Base-by-base conservation (phyloP, 1,140 invertebrate species). In the Hirudo medicinalis region DNA sequence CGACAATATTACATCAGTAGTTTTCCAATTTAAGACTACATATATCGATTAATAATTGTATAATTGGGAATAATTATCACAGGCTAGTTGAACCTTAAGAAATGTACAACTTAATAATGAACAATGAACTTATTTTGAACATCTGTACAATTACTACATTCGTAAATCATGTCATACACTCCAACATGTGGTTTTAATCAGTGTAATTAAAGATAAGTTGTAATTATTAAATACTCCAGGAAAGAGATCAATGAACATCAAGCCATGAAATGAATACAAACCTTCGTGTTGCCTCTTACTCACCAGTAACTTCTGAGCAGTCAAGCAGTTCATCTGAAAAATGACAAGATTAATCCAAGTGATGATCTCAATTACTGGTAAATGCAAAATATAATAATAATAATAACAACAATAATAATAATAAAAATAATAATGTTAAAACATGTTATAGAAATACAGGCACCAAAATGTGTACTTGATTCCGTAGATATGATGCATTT, bases 241-340 rank as follows among this genome's bases (percentile, higher is more conserved):
- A 67, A 25, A 29, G 9, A 27, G 4, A 20, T 9, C 6, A 27
- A 20, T 67, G 25, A 27, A 4, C 32, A 40, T 9, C 4, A 36
- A 6, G 9, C 8, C 3, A 29, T n/a, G 3, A 19, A 68, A 32
- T 32, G 19, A 13, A 32, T 60, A 36, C 67, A 2, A 32, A 71
- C 70, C 57, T 71, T 66, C 40, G 17, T 20, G 70, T 8, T 9
- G 74, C 73, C 78, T 32, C 54, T 71, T 70, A 22, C 4, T 55
- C 27, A 54, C 66, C 75, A 88, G 90, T 73, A 95, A 83, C 89
- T 96, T 96, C 80, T 97, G 93, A 8, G 93, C 92, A 29, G 93
- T 93, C 93, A 98, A 97, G 89, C 95, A 96, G 79, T 97, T 85
- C 11, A 85, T 82, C 78, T 82, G 67, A 0, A 77, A 75, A 43